A percentile compares a stretch with the other conserved stretches of the same genome.
phyloP scores from a whole-genome alignment of 35 echinoderm and acorn worm genomes.

The Stichopus chloronotus region DNA sequence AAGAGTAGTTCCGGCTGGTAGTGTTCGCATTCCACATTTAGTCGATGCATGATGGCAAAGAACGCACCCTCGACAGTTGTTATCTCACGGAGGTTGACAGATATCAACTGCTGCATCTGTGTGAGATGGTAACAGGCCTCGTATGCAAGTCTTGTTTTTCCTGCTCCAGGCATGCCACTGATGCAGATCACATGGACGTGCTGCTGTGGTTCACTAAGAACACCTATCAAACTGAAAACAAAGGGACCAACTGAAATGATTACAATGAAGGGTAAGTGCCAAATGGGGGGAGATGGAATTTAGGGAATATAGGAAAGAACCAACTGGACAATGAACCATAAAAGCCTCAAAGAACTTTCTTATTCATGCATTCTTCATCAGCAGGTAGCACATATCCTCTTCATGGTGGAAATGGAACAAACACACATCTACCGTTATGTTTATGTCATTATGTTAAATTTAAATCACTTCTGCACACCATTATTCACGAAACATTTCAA shows the following conservation, averaged over 20 bases:
- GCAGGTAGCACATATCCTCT: too few species aligned
- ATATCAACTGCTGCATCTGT: constrained; percentile 69
- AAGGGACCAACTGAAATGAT: neutral
- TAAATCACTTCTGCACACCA: too few species aligned
- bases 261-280: too few species aligned
- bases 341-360: too few species aligned
- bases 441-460: too few species aligned
- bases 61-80: constrained; percentile 75
- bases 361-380: too few species aligned
- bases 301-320: too few species aligned
- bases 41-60: constrained; percentile 75
- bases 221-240: constrained; percentile 47
- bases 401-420: too few species aligned
- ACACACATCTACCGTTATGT: too few species aligned
- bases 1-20: constrained; percentile 73
- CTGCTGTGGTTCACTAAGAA: constrained; percentile 41
- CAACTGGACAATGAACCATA: too few species aligned
- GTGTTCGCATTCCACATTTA: constrained; percentile 63
- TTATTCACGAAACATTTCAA: too few species aligned
- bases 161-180: constrained; percentile 86
- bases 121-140: constrained; percentile 75
- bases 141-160: constrained; percentile 91
- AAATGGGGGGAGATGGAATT: too few species aligned
- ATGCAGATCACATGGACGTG: constrained; percentile 80
- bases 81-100: constrained; percentile 82